phyloP scores from a whole-genome alignment of 2,888 invertebrate genomes.

The Pyrrhia umbra region DNA sequence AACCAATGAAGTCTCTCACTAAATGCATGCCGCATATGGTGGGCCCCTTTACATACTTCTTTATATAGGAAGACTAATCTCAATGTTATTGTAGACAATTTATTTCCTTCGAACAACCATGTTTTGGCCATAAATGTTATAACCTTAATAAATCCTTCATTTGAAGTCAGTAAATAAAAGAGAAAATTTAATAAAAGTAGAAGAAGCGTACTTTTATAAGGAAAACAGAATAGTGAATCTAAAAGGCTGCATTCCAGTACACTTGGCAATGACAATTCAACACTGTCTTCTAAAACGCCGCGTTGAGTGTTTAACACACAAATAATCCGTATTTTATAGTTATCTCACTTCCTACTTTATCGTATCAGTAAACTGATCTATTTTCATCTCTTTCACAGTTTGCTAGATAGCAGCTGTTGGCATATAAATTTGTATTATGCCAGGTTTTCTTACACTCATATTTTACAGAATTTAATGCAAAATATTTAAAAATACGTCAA shows the following conservation, averaged over 20 bases:
- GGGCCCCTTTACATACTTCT: too few relatives aligned
- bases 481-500: conserved; percentile 23
- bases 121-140: too few relatives aligned
- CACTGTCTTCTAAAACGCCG: conserved; percentile 7
- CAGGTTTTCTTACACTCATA: conserved; percentile 35
- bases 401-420: conserved; percentile 44
- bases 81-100: too few relatives aligned
- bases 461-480: conserved; percentile 28
- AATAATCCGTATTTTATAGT: conserved; percentile 37
- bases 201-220: too few relatives aligned
- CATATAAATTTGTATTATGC: conserved; percentile 24
- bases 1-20: too few relatives aligned
- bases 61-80: too few relatives aligned
- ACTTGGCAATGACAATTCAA: conserved; percentile 36
- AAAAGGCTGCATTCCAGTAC: conserved; percentile 3
- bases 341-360: conserved; percentile 40
- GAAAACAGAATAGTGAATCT: too few relatives aligned
- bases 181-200: too few relatives aligned
- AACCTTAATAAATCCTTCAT: too few relatives aligned
- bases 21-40: too few relatives aligned
- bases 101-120: too few relatives aligned
- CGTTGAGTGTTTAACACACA: conserved; percentile 25
- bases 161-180: too few relatives aligned
- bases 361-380: conserved; percentile 49
- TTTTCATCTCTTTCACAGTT: conserved; percentile 44